phyloP scores from a whole-genome alignment of 2,888 invertebrate species.

The Atethmia centrago region DNA sequence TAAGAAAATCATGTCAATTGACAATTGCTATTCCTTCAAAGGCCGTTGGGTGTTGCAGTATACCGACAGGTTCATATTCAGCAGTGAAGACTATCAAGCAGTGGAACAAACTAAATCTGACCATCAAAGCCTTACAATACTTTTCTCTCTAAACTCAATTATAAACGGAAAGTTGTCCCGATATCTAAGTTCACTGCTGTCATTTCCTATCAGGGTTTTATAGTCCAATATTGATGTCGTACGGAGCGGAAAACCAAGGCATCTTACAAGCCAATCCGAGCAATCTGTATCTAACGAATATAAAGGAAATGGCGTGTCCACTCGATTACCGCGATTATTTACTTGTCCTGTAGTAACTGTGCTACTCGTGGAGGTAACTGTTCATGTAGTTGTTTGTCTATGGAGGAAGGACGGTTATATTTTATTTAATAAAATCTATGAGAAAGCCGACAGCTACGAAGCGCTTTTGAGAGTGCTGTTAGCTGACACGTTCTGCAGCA shows the following conservation, averaged over 20 bases:
- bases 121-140: not conserved
- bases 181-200: not conserved
- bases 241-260: conserved; percentile 47
- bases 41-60: too few relatives aligned
- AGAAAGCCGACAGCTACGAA: not conserved
- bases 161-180: not conserved
- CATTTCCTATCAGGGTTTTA: not conserved
- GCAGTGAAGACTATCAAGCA: not conserved
- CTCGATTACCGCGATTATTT: conserved; percentile 47
- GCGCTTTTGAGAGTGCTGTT: not conserved
- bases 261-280: conserved; percentile 27
- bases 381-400: not conserved
- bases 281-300: conserved; percentile 50
- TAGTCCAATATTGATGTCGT: conserved; percentile 33
- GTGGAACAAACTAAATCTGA: not conserved
- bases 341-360: conserved; percentile 37
- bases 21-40: too few relatives aligned
- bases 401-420: not conserved
- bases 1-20: not conserved
- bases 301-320: conserved; percentile 59
- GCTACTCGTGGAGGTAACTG: conserved; percentile 28
- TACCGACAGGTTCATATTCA: not conserved
- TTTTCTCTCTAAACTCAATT: not conserved
- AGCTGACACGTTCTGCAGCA: not conserved
- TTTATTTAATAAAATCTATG: not conserved